These are phyloP conservation scores for Drosophila melanogaster DNA, from an alignment of 1,140 invertebrate genomes.

Conservation along the genomic window DNA sequence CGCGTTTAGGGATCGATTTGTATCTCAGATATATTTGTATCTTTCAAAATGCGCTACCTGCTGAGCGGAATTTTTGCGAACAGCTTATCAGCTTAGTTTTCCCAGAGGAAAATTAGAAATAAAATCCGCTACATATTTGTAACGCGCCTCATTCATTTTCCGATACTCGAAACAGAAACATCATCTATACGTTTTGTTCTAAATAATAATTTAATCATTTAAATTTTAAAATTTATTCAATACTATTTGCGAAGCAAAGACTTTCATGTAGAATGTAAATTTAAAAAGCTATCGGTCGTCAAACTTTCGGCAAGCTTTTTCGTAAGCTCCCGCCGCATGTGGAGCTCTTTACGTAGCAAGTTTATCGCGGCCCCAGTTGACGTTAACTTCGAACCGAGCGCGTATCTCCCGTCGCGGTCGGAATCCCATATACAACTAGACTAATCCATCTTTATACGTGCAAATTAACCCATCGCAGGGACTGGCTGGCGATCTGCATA, in stretches of 20 bases:
- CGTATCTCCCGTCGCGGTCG: slow-evolving; percentile 36
- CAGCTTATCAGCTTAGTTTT: slow-evolving; percentile 20
- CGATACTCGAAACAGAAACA: not conserved
- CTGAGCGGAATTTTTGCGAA: slow-evolving; percentile 29
- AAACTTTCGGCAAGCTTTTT: slow-evolving; percentile 29
- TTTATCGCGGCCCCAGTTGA: slow-evolving; percentile 49
- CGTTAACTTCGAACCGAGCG: slow-evolving; percentile 69
- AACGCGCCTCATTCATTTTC: slow-evolving; percentile 6
- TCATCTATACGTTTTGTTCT: not conserved
- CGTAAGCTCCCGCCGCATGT: slow-evolving; percentile 36
- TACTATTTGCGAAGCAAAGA: not conserved
- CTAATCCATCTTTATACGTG: slow-evolving; percentile 13
- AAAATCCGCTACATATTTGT: not conserved
- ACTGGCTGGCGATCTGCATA: slow-evolving; percentile 87
- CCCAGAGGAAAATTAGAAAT: not conserved
- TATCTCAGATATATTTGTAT: not conserved
- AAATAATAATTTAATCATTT: too few species aligned
- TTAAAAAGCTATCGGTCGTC: slow-evolving; percentile 5
- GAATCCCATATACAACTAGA: slow-evolving; percentile 1
- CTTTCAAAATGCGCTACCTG: slow-evolving; percentile 30
- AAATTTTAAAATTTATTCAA: too few species aligned
- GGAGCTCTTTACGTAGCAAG: slow-evolving; percentile 39
- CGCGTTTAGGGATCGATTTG: not conserved
- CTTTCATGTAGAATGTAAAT: not conserved
- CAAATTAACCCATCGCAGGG: slow-evolving; percentile 83